phyloP scores from a whole-genome alignment of 2,888 invertebrate species.

The Dermolepida albohirtum region DNA sequence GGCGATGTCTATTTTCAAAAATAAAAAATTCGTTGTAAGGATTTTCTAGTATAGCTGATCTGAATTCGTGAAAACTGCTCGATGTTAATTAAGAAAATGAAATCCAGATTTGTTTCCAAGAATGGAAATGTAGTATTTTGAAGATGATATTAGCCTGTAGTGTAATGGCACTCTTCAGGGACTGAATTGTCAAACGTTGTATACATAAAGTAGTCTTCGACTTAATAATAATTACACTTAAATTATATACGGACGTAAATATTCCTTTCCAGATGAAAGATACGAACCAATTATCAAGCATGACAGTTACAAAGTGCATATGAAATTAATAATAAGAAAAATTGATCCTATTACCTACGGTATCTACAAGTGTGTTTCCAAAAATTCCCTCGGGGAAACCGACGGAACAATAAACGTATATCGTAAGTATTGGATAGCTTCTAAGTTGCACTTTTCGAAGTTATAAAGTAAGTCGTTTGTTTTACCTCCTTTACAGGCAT shows the following conservation, averaged over 20 bases:
- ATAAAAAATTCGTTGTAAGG: too few species aligned
- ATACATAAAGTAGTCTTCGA: too few species aligned
- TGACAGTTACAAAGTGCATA: slow-evolving; percentile 78
- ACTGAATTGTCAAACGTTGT: too few species aligned
- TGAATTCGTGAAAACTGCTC: too few species aligned
- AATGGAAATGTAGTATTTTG: too few species aligned
- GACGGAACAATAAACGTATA: slow-evolving; percentile 80
- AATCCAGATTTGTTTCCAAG: too few species aligned
- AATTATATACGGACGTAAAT: not conserved
- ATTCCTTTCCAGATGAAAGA: slow-evolving; percentile 49
- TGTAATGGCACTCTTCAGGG: too few species aligned
- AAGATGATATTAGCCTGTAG: too few species aligned
- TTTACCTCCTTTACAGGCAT: slow-evolving; percentile 46
- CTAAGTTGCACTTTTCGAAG: not conserved
- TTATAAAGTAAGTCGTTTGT: slow-evolving; percentile 24
- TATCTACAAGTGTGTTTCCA: slow-evolving; percentile 78
- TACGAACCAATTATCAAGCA: slow-evolving; percentile 76
- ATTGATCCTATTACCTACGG: slow-evolving; percentile 74
- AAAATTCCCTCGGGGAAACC: slow-evolving; percentile 79
- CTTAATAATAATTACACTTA: too few species aligned
- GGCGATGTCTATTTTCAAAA: too few species aligned
- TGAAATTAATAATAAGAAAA: slow-evolving; percentile 74
- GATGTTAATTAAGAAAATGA: too few species aligned
- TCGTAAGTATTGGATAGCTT: slow-evolving; percentile 67
- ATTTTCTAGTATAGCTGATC: too few species aligned